Base-by-base conservation (phyloP, 2,113 vertebrate species). In the Eulacestoma nigropectus region DNA sequence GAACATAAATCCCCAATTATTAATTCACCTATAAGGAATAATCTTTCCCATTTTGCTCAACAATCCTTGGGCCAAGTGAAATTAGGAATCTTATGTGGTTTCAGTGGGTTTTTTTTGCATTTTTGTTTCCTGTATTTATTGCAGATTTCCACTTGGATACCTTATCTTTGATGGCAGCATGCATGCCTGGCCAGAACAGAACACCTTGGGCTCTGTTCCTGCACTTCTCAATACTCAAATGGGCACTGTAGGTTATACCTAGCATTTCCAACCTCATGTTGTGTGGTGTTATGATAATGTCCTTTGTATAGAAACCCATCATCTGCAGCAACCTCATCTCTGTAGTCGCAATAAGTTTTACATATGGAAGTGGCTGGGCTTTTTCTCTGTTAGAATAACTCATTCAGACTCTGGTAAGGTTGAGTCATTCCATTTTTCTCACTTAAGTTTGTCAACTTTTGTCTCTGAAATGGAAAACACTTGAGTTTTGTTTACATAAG, bases 111-210 rank as follows among this genome's bases (percentile, higher is more conserved):
- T 97, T 96, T 96, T 97, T 97, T 97, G 96, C 96, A 97, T 97
- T 97, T 97, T 96, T 97, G 95, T 96, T 95, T 97, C 95, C 96
- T 97, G 93, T 97, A 97, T 96, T 96, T 96, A 96, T 96, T 96
- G 96, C 96, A 97, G 96, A 97, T 96, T 97, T 97, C 95, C 93
- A 95, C 95, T 97, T 96, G 96, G 96, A 96, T 97, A 97, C 96
- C 93, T 97, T 96, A 96, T 97, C 96, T 96, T 96, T 96, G 96
- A 97, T 97, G 96, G 96, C 96, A 97, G 96, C 96, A 97, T 97
- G 96, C 96, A 97, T 96, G 96, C 96, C 96, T 96, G 96, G 96
- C 96, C 96, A 97, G 96, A 97, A 97, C 96, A 97, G 96, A 97
- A 97, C 95, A 97, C 89, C 96, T 96, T 96, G 96, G 96, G 96